A percentile compares a stretch with the other conserved stretches of the same genome.
Conservation (phyloP, 2,113 vertebrate species). For the Verasper variegatus region DNA sequence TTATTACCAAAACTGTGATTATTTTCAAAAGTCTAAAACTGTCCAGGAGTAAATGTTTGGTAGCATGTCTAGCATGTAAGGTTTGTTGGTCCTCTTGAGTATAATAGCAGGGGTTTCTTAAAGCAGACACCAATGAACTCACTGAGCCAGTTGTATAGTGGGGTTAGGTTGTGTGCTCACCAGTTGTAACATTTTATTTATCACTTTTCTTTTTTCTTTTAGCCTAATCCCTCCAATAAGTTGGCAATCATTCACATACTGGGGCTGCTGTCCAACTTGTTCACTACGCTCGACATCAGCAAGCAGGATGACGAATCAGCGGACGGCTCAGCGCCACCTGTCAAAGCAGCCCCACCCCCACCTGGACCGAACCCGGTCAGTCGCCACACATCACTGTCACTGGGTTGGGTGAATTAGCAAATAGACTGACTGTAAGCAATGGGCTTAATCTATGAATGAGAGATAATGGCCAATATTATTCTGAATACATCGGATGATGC, state of each 20-base stretch:
- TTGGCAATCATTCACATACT: conserved; percentile 98
- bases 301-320: conserved; percentile 94
- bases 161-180: not conserved
- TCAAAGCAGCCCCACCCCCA: conserved; percentile 89
- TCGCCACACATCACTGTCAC: conserved; percentile 1
- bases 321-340: conserved; percentile 85
- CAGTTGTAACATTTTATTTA: not conserved
- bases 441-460: not conserved
- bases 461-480: not conserved
- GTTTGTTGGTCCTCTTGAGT: not conserved
- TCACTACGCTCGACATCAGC: conserved; percentile 97
- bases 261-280: conserved; percentile 97
- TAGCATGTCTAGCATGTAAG: not conserved
- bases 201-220: conserved; percentile 37
- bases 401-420: not conserved
- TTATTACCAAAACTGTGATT: not conserved
- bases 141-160: not conserved
- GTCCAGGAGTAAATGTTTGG: not conserved
- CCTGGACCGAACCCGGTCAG: conserved; percentile 97
- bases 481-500: not conserved
- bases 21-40: not conserved
- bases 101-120: conserved; percentile 17
- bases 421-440: not conserved
- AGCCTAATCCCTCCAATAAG: conserved; percentile 99
- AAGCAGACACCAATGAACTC: not conserved